phyloP scores from a whole-genome alignment of 2,113 vertebrate species.

The Protobothrops mucrosquamatus region DNA sequence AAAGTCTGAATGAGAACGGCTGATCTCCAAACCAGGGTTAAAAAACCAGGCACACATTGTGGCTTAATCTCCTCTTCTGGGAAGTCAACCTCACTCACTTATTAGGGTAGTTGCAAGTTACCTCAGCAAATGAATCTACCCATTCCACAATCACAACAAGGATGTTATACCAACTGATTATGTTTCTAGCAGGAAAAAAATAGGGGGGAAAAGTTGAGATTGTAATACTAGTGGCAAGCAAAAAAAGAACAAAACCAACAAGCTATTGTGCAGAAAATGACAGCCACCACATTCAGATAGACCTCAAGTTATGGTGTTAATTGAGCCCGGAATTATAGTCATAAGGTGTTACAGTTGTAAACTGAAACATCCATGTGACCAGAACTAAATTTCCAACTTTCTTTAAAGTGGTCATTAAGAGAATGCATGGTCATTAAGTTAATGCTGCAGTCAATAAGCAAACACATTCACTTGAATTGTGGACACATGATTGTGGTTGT shows the following conservation, averaged over 20 bases:
- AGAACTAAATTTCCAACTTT: neutral
- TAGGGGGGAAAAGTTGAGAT: neutral
- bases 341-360: neutral
- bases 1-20: too few species aligned
- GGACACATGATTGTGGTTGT: too few species aligned
- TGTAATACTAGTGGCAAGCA: neutral
- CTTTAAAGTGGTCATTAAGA: neutral
- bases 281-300: neutral
- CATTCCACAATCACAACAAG: neutral
- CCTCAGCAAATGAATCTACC: neutral
- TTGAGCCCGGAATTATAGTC: neutral
- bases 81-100: neutral
- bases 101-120: neutral
- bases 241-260: neutral
- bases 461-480: too few species aligned
- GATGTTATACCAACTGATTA: neutral
- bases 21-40: too few species aligned
- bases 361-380: neutral
- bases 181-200: neutral
- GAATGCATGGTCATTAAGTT: neutral
- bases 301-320: neutral
- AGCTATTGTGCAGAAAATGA: neutral
- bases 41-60: too few species aligned
- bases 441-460: neutral
- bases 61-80: too few species aligned